Evolutionary conservation across 2,888 invertebrate species (phyloP), one percentile per base, ranked within the genome.

Genomic region (Metalampra italica): DNA sequence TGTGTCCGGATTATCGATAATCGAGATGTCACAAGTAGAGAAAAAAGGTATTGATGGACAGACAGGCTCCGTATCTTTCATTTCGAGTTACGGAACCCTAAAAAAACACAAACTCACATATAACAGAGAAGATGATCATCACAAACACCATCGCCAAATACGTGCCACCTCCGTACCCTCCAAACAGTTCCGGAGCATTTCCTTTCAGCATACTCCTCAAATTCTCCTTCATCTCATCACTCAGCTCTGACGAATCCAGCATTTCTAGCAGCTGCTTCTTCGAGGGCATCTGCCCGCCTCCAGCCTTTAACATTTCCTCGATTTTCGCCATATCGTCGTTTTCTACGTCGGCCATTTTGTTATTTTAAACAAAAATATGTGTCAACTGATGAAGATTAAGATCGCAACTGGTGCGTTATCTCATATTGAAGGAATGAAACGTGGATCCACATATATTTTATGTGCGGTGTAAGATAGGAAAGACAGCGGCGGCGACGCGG

Each of bases 211-310:
- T 83, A 1, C 81, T 81, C 48, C 82, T 88, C 14, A 94, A 61
- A 46, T 82, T 89, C n/a, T 91, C 91, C 55, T 91, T 92, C 46
- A 93, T 91, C 15, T 92, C 92, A 5, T 93, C 93, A 45, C 90
- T 79, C 1, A 94, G 66, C 1, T 91, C 92, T 61, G 92, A 85
- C 0, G 83, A 71, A 14, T 94, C 91, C 15, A 94, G 74, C 71
- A 92, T 75, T 40, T 90, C 88, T 52, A 93, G 64, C 0, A 94
- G 66, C 38, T 92, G 89, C 22, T 92, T 91, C 1, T 89, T 67
- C 0, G 90, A 86, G 0, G 93, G 92, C 30, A 69, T 55, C 22
- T 72, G 55, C 50, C 91, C 78, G 49, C 83, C 72, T n/a, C 74
- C 71, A 43, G 78, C 71, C 9, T 81, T 64, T 15, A 81, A 53